Base-by-base conservation (phyloP, 1,140 invertebrate genomes). In the Cataglyphis hispanica region DNA sequence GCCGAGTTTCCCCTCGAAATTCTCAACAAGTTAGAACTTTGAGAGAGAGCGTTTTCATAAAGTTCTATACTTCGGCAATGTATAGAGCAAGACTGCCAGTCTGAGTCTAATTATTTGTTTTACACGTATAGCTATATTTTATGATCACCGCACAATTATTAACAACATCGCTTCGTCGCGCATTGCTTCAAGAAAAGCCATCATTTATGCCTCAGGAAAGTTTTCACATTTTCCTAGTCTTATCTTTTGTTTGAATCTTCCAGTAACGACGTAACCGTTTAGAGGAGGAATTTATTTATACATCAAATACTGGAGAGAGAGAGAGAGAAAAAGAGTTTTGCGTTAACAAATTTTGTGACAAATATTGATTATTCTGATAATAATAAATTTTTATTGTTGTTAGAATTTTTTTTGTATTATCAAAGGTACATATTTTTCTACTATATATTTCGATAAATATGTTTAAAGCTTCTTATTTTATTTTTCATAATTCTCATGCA, bases 81-180 rank as follows among this genome's bases (percentile, higher is more conserved):
- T 81, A 53, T n/a, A 81, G 64, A 22, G 67, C 66, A 43, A 74
- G 34, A 22, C 37, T 43, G 11, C 19, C 27, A n/a, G n/a, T n/a
- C n/a, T 60, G 53, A 72, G 61, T 83, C 53, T 60, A 72, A 74
- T 72, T 72, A 74, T 83, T 74, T 83, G 37, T 83, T 83, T 72
- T 83, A 60, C 43, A 27, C 53, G 13, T 37, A n/a, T 37, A 22
- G 11, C 8, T 74, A 61, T 60, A 58, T 72, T 83, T 61, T 83
- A 83, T 74, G 43, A 83, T 8, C 25, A 2, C 2, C 53, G 6
- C 19, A 37, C 13, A 27, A 46, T 61, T 83, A 43, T 83, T 83
- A 83, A 60, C n/a, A 34, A 25, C 8, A n/a, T 1, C 25, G 25
- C 40, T 27, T 60, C 31, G 50, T 70, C 22, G 19, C 19, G 22